Base-by-base conservation (phyloP, 2,113 vertebrate genomes). In the Lutjanus erythropterus region DNA sequence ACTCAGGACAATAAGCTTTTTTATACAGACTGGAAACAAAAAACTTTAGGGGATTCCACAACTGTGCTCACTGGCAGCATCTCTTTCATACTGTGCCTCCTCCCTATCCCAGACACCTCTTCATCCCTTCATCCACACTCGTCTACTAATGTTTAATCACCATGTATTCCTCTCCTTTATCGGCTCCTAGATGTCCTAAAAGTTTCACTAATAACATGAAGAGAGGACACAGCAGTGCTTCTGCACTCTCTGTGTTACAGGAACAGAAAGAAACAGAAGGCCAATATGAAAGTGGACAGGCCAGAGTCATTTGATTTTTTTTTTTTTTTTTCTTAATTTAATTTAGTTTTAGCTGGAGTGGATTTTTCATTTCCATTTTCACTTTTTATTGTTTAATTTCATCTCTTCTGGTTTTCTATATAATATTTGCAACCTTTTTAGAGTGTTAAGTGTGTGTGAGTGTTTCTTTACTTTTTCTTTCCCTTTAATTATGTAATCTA, bases 1-100 rank as follows among this genome's bases (percentile, higher is more conserved):
- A 50, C 14, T 56, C 15, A 46, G 64, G 66, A 84, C 85, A 91
- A 88, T 69, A 39, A 59, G 53, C 42, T 66, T 81, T n/a, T 86
- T 58, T 65, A 64, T 46, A 52, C 9, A 0, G 16, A 50, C 11
- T 68, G 23, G 18, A 75, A 56, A 59, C 1, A 42, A 0, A 58
- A 56, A 69, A 53, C 56, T 66, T 68, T 46, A 31, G 82, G 59
- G 74, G 79, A 59, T 71, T 84, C 71, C 80, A 67, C 74, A 44
- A 73, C 46, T 70, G 52, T 81, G 31, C 46, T 62, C 33, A 77
- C 33, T 33, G 64, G 65, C 7, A 18, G 21, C 50, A 50, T 42
- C 29, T 35, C 33, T 50, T 65, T 75, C 21, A 23, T 16, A 5
- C 35, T 14, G 29, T 65, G 44, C 5, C 46, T 39, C 18, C 25